Base-by-base conservation (phyloP, 1,140 invertebrate genomes). In the Melitaea cinxia region DNA sequence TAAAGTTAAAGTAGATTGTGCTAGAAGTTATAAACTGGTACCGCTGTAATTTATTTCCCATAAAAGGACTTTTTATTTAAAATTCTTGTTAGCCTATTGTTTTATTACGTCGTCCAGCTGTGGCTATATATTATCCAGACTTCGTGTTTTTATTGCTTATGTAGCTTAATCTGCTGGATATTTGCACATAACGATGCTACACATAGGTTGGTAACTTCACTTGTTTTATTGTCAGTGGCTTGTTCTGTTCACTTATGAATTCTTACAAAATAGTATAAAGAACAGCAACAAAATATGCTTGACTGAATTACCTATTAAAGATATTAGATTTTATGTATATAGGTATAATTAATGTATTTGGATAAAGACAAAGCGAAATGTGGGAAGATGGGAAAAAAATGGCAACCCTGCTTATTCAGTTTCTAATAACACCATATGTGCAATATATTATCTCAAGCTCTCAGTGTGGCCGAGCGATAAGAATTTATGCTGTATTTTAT, bases 381-480 rank as follows among this genome's bases (percentile, higher is more conserved):
- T n/a, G n/a, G n/a, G 2, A 15, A 42, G 17, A 42, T 19, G 4
- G 4, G 3, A 5, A 17, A 42, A 42, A 17, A 6, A 17, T 42
- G 37, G 37, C 37, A 42, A 42, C 37, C 37, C 37, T 42, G 15
- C 7, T 14, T 2, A 23, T 21, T 9, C 10, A 12, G 19, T 9
- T 4, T 47, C 21, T 47, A 47, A 47, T 47, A 47, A 47, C 42
- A 10, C 42, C 10, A 23, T 47, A 23, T 23, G 42, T 47, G 17
- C 19, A 47, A 47, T 23, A 21, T 47, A 23, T 47, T 47, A 47
- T 47, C 42, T 12, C 17, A 47, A 23, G 2, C 17, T 12, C 7
- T 21, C 42, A 23, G 42, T 47, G 42, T 21, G 42, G 42, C 21
- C 42, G 10, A 23, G 42, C 17, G 42, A 47, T 47, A 47, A 47